These are phyloP conservation scores for Phoenicopterus ruber DNA, from an alignment of 2,113 vertebrate species.

Conservation along the genomic window DNA sequence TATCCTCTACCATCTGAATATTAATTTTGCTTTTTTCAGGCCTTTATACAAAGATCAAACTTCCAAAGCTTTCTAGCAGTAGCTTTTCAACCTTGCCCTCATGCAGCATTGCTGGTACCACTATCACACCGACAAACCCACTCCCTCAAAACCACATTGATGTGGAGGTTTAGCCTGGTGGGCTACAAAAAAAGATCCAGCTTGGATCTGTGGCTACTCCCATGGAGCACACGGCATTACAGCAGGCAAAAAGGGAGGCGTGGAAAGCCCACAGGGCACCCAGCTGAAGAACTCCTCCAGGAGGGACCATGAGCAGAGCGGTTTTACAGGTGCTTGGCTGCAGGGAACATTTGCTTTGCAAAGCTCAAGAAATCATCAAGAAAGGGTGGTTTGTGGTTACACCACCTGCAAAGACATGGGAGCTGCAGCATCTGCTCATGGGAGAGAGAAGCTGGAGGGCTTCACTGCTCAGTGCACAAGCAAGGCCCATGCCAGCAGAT, in stretches of 20 bases:
- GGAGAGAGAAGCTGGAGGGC: not conserved
- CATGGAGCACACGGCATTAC: not conserved
- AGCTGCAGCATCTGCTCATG: not conserved
- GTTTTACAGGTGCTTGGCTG: not conserved
- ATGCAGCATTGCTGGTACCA: not conserved
- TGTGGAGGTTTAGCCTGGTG: not conserved
- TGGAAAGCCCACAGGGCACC: not conserved
- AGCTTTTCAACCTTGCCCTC: not conserved
- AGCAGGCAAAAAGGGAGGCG: not conserved
- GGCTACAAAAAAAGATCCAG: not conserved
- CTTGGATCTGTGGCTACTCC: not conserved
- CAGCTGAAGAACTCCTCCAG: not conserved
- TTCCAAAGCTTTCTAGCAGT: not conserved
- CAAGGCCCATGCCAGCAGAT: slow-evolving; percentile 42
- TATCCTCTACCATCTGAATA: not conserved
- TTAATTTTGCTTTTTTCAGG: not conserved
- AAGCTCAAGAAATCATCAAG: not conserved
- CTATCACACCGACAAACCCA: not conserved
- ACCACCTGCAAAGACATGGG: not conserved
- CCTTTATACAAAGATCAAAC: not conserved
- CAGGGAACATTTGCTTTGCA: not conserved
- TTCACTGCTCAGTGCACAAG: not conserved
- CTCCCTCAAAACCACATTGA: not conserved
- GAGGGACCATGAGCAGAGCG: not conserved
- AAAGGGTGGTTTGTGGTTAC: not conserved